Evolutionary conservation across 2,113 vertebrate species (phyloP).

Genomic region (Gadus chalcogrammus): DNA sequence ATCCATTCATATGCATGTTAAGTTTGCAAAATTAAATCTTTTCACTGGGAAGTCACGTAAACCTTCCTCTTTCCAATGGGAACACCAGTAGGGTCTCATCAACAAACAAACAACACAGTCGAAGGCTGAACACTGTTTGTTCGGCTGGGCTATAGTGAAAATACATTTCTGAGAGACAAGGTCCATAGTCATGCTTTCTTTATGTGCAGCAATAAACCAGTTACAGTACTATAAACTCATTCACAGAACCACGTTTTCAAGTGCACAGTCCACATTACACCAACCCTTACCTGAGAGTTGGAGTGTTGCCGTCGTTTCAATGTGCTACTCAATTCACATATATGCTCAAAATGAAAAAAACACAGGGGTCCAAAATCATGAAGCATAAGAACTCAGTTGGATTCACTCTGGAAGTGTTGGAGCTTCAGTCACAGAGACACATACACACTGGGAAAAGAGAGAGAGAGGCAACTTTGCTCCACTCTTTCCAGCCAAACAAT

Average conservation of each 20-base stretch:
- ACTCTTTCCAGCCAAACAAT: conserved; percentile 51
- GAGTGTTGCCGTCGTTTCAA: conserved; percentile 22
- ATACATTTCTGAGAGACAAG: conserved; percentile 19
- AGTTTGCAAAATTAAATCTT: too few species aligned
- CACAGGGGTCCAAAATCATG: neutral
- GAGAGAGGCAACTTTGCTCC: conserved; percentile 49
- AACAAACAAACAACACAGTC: neutral
- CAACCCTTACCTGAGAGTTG: conserved; percentile 43
- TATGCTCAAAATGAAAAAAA: neutral
- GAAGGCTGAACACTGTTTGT: neutral
- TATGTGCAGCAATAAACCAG: too few species aligned
- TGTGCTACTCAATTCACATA: conserved; percentile 4
- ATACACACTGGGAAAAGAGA: conserved; percentile 8
- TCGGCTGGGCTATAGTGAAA: too few species aligned
- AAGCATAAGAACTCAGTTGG: too few species aligned
- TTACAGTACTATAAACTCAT: neutral
- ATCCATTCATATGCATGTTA: conserved; percentile 43
- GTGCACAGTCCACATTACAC: conserved; percentile 11
- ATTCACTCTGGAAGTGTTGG: neutral
- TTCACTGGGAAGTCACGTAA: too few species aligned
- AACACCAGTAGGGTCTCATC: too few species aligned
- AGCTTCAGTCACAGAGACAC: conserved; percentile 1
- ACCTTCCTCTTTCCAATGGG: too few species aligned
- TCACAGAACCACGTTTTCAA: conserved; percentile 1
- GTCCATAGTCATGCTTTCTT: conserved; percentile 17